A percentile compares a stretch with the other conserved stretches of the same genome.
These are phyloP conservation scores for Phragmatobia fuliginosa DNA, from an alignment of 2,888 invertebrate genomes.

Conservation along the genomic window DNA sequence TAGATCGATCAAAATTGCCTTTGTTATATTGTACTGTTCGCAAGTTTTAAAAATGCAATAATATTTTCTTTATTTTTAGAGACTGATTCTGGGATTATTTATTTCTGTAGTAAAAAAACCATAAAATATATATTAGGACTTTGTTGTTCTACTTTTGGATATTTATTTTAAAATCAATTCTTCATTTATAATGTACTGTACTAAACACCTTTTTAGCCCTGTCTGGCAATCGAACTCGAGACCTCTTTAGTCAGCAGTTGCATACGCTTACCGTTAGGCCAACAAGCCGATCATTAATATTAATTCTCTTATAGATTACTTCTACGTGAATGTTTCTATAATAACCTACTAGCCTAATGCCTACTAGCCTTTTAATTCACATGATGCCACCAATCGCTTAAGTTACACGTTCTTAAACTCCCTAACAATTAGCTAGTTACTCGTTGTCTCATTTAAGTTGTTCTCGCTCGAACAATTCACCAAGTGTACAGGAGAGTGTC, in stretches of 20 bases:
- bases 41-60: background rate
- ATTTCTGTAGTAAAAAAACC: background rate
- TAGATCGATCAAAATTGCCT: background rate
- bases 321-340: too few relatives aligned
- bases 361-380: conserved; percentile 43
- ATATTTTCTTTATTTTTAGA: background rate
- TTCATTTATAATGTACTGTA: too few relatives aligned
- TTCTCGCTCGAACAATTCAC: conserved; percentile 57
- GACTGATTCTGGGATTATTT: background rate
- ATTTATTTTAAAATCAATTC: too few relatives aligned
- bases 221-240: too few relatives aligned
- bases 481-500: conserved; percentile 54
- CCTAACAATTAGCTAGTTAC: conserved; percentile 63
- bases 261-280: too few relatives aligned
- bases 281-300: too few relatives aligned
- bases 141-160: background rate
- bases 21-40: background rate
- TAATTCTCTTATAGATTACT: too few relatives aligned
- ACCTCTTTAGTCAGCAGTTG: too few relatives aligned
- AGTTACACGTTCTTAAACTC: conserved; percentile 53
- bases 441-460: conserved; percentile 67
- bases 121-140: background rate
- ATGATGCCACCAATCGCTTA: conserved; percentile 41
- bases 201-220: too few relatives aligned
- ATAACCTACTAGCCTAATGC: too few relatives aligned